These are phyloP conservation scores for Prinia subflava DNA, from an alignment of 2,113 vertebrate genomes.

Conservation along the genomic window DNA sequence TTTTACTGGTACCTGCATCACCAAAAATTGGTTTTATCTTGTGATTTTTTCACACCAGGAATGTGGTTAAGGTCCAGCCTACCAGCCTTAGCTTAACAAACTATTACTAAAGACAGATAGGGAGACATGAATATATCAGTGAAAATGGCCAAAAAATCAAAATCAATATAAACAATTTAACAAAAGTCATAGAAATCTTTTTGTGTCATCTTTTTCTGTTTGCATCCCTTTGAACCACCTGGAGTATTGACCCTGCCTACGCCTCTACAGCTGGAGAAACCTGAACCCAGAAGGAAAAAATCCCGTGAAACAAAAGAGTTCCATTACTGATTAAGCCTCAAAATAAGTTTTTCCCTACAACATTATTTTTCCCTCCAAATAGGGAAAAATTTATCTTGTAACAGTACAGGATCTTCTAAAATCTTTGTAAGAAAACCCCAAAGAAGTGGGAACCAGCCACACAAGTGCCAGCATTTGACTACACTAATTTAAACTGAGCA, in stretches of 20 bases:
- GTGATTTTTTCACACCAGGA: background rate
- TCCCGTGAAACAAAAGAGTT: background rate
- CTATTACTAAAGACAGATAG: background rate
- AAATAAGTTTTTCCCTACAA: background rate
- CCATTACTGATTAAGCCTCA: background rate
- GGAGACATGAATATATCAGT: background rate
- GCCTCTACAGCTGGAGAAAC: background rate
- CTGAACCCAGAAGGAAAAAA: background rate
- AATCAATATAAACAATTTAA: background rate
- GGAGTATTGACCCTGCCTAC: background rate
- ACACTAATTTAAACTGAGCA: background rate
- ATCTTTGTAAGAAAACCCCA: background rate
- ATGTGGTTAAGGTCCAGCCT: background rate
- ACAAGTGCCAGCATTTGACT: rapidly evolving
- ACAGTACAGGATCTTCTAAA: background rate
- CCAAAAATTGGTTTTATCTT: background rate
- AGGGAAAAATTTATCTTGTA: background rate
- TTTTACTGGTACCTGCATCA: background rate
- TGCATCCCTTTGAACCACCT: background rate
- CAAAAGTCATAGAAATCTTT: background rate
- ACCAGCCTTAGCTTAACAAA: background rate
- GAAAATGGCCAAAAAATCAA: background rate
- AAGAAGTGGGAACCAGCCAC: background rate
- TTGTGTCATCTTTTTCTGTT: background rate
- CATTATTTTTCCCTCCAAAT: background rate